Conservation (phyloP, 2,888 invertebrate genomes). For the Arctia plantaginis region DNA sequence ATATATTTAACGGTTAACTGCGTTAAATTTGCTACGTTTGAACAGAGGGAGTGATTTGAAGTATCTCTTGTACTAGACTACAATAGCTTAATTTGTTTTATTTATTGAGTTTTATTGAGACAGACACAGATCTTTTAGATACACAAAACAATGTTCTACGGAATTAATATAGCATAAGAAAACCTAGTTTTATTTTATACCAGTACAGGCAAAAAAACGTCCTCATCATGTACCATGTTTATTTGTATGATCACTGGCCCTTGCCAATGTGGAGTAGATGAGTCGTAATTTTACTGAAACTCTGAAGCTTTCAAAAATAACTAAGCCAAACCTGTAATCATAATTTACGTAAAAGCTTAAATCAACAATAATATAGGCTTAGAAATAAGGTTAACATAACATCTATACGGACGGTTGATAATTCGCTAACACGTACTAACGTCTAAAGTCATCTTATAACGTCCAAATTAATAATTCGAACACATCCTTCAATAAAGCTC, state of each 20-base stretch:
- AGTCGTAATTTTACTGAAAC: too few relatives aligned
- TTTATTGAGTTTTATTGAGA: background rate
- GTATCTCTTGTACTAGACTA: constrained; percentile 33
- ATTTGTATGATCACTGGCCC: too few relatives aligned
- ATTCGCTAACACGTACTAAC: constrained; percentile 1
- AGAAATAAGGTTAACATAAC: background rate
- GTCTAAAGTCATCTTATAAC: constrained; percentile 47
- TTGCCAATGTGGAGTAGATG: too few relatives aligned
- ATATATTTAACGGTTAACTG: constrained; percentile 66
- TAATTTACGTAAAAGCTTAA: background rate
- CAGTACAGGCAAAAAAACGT: background rate
- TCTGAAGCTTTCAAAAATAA: too few relatives aligned
- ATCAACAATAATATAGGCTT: background rate
- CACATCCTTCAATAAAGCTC: constrained; percentile 68
- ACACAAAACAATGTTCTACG: background rate
- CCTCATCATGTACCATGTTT: background rate
- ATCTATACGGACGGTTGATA: background rate
- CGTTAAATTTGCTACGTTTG: constrained; percentile 50
- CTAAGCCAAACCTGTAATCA: too few relatives aligned
- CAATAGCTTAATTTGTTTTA: constrained; percentile 31
- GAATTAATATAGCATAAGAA: background rate
- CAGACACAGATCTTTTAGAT: background rate
- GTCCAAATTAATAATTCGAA: constrained; percentile 73
- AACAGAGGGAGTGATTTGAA: constrained; percentile 46
- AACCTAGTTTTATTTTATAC: background rate